These are phyloP conservation scores for Actias luna DNA, from an alignment of 2,888 invertebrate species.

Conservation along the genomic window DNA sequence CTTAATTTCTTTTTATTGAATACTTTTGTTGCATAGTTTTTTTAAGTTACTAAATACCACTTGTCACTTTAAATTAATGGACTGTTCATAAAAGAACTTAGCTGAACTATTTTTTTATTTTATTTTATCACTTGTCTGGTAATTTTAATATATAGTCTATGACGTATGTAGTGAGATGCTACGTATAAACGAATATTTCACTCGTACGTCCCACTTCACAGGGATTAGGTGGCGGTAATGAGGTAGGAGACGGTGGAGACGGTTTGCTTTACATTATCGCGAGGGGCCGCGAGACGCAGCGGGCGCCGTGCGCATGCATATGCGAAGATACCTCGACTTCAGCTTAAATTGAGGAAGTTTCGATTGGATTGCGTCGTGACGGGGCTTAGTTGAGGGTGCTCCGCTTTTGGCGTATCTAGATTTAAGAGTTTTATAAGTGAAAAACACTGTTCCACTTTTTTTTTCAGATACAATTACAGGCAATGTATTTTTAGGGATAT, in stretches of 20 bases:
- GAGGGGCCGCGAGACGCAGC: slow-evolving; percentile 17
- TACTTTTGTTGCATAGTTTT: too few species aligned
- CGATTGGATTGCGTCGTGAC: slow-evolving; percentile 31
- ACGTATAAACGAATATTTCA: slow-evolving; percentile 48
- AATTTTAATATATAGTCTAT: not conserved
- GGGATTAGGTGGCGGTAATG: slow-evolving; percentile 54
- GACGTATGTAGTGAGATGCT: slow-evolving; percentile 9
- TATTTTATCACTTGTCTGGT: not conserved
- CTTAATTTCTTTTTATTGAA: too few species aligned
- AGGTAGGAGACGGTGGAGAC: slow-evolving; percentile 38
- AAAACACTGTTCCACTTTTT: not conserved
- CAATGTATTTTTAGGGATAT: too few species aligned
- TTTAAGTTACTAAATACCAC: too few species aligned
- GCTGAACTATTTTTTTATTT: too few species aligned
- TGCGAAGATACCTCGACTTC: slow-evolving; percentile 31
- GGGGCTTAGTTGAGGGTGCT: slow-evolving; percentile 1
- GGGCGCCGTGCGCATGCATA: slow-evolving; percentile 26
- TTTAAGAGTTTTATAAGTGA: slow-evolving; percentile 1
- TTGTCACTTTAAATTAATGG: too few species aligned
- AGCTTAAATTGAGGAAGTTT: slow-evolving; percentile 37
- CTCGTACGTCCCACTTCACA: slow-evolving; percentile 31
- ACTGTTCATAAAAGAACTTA: too few species aligned
- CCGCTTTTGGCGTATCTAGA: slow-evolving; percentile 24
- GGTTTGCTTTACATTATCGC: slow-evolving; percentile 62
- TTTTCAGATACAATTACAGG: not conserved